Percentiles rank a stretch among this genome's conserved stretches.
phyloP scores from a whole-genome alignment of 2,113 vertebrate species.

The Pangasianodon hypophthalmus region DNA sequence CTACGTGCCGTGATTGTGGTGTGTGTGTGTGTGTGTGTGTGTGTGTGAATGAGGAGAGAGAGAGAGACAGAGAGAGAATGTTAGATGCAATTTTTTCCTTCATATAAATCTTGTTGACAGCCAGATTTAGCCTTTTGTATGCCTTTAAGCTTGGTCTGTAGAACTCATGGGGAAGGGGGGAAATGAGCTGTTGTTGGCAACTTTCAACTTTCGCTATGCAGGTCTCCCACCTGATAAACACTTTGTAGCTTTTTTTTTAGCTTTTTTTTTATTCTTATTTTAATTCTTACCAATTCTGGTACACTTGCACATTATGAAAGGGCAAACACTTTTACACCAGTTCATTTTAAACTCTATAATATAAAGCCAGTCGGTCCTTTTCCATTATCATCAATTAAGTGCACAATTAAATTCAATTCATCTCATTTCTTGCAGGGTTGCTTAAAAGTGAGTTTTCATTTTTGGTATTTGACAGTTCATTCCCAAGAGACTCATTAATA shows the following conservation, averaged over 20 bases:
- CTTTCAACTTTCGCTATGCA: background rate
- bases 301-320: background rate
- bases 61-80: background rate
- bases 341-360: background rate
- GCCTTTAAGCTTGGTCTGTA: slow-evolving; percentile 9
- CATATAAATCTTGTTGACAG: slow-evolving; percentile 26
- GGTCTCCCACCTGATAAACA: background rate
- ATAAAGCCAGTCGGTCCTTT: background rate
- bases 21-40: background rate
- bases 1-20: background rate
- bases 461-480: slow-evolving; percentile 40
- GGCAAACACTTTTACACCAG: background rate
- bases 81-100: background rate
- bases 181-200: background rate
- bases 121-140: slow-evolving; percentile 2
- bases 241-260: background rate
- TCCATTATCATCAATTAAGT: slow-evolving; percentile 26
- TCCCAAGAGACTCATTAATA: slow-evolving; percentile 41
- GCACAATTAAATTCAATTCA: background rate
- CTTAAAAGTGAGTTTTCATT: slow-evolving; percentile 9
- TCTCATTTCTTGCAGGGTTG: background rate
- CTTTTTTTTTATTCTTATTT: background rate
- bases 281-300: background rate
- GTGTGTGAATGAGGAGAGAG: background rate
- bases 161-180: background rate